Conservation (phyloP, 2,888 invertebrate genomes). For the Agrotis clavis region DNA sequence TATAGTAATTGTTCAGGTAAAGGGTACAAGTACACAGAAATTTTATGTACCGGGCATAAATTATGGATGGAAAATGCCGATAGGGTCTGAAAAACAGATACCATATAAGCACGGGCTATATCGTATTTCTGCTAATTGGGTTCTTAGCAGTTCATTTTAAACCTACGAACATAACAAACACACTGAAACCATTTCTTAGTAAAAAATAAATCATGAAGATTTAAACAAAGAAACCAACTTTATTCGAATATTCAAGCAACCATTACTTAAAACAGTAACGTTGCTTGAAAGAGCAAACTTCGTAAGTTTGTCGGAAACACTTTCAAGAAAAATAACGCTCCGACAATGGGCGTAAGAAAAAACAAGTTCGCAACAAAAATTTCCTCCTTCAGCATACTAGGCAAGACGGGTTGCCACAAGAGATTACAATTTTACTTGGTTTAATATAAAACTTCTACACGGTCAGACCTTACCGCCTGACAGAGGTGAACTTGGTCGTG, state of each 20-base stretch:
- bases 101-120: background rate
- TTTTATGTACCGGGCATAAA: background rate
- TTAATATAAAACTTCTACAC: no score
- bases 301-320: conserved; percentile 39
- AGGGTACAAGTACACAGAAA: background rate
- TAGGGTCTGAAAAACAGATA: background rate
- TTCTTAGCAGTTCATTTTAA: background rate
- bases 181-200: background rate
- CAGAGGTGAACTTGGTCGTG: no score
- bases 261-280: conserved; percentile 38
- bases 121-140: background rate
- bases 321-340: conserved; percentile 54
- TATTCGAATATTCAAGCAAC: conserved; percentile 11
- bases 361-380: conserved; percentile 46
- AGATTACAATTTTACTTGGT: conserved; percentile 60
- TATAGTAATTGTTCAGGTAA: conserved; percentile 33
- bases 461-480: no score
- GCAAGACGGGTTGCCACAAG: conserved; percentile 34
- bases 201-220: background rate
- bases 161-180: background rate
- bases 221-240: conserved; percentile 19
- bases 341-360: conserved; percentile 43
- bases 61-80: background rate
- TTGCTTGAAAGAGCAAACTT: conserved; percentile 42
- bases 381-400: conserved; percentile 24